These are phyloP conservation scores for Sipha flava DNA, from an alignment of 1,140 invertebrate species.

Conservation along the genomic window DNA sequence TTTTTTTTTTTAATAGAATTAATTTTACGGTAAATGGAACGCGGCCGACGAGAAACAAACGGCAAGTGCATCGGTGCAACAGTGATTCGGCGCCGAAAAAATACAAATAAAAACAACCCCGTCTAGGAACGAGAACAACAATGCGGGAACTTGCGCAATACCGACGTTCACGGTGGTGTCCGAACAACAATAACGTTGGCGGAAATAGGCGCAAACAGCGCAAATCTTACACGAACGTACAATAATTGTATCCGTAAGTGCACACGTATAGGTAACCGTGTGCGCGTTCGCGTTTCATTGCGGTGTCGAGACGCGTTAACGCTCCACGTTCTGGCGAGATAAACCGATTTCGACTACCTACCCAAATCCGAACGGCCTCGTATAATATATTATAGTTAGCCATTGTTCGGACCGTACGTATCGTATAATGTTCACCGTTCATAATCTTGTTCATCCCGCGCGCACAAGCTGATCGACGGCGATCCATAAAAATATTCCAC, in stretches of 20 bases:
- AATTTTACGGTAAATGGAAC: constrained; percentile 26
- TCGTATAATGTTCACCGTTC: too few relatives aligned
- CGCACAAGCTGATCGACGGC: too few relatives aligned
- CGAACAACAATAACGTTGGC: constrained; percentile 15
- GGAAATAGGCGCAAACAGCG: constrained; percentile 5
- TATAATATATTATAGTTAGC: too few relatives aligned
- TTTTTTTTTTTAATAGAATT: constrained; percentile 6
- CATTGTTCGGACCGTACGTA: too few relatives aligned
- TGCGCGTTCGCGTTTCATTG: too few relatives aligned
- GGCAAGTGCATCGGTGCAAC: constrained; percentile 13
- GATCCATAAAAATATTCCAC: too few relatives aligned
- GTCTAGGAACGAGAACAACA: neutral
- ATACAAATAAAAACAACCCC: neutral
- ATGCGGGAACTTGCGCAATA: neutral
- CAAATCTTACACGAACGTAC: neutral
- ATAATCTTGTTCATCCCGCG: too few relatives aligned
- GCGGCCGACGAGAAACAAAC: constrained; percentile 11
- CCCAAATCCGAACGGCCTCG: too few relatives aligned
- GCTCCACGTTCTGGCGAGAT: neutral
- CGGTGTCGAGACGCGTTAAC: neutral
- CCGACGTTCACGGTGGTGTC: neutral
- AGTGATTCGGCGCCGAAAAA: constrained; percentile 24
- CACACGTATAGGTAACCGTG: too few relatives aligned
- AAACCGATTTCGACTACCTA: neutral
- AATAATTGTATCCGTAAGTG: too few relatives aligned